phyloP scores from a whole-genome alignment of 2,888 invertebrate genomes.

The Aphodius granarius region DNA sequence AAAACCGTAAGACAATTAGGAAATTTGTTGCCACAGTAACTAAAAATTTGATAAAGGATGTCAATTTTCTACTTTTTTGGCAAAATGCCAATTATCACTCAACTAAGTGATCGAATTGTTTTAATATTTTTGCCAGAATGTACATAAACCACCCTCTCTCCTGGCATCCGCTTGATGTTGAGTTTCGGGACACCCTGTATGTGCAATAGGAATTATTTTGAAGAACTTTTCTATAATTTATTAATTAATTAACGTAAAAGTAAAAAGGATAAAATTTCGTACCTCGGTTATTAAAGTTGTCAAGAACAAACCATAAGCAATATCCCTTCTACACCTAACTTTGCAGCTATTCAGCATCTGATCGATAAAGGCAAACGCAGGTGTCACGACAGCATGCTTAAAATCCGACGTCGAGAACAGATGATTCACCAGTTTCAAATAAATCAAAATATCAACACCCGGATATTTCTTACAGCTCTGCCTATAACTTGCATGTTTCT shows the following conservation, averaged over 20 bases:
- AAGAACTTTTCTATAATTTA: constrained; percentile 10
- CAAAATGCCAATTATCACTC: too few species aligned
- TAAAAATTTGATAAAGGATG: too few species aligned
- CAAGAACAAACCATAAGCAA: constrained; percentile 78
- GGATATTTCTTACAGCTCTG: constrained; percentile 65
- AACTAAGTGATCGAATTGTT: too few species aligned
- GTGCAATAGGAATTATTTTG: too few species aligned
- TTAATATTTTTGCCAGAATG: too few species aligned
- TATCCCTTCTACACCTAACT: constrained; percentile 65
- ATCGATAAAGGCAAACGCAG: constrained; percentile 79
- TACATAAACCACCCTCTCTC: too few species aligned
- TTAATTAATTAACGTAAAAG: not conserved
- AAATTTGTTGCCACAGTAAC: too few species aligned
- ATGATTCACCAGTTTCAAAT: constrained; percentile 79
- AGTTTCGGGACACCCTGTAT: too few species aligned
- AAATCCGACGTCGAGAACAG: constrained; percentile 91
- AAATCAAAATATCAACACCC: constrained; percentile 69
- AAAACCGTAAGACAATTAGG: too few species aligned
- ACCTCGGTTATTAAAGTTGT: constrained; percentile 75
- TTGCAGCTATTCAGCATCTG: constrained; percentile 71
- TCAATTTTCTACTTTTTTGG: too few species aligned
- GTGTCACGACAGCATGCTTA: constrained; percentile 85
- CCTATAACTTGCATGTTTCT: constrained; percentile 69
- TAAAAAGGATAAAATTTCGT: constrained; percentile 38
- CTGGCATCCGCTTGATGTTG: too few species aligned